Conservation (phyloP, 2,113 vertebrate species). For the Siphamia tubifer region DNA sequence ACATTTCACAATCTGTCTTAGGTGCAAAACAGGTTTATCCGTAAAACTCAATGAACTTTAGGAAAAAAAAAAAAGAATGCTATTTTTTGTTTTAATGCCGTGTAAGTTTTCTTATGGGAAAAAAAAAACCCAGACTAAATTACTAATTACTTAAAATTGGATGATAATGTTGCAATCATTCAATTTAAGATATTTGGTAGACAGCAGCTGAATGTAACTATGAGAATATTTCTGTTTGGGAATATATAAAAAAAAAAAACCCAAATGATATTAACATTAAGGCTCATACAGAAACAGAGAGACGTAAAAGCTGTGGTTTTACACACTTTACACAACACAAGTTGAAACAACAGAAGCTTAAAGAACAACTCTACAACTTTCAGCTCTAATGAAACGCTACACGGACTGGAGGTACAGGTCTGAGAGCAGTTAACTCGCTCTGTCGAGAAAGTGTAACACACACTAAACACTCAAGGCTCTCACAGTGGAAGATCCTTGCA, state of each 20-base stretch:
- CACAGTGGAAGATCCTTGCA: background rate
- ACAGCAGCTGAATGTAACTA: conserved; percentile 33
- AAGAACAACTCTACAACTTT: conserved; percentile 16
- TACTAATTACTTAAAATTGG: background rate
- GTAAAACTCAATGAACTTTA: background rate
- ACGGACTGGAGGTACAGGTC: conserved; percentile 11
- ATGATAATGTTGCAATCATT: background rate
- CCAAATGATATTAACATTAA: conserved; percentile 31
- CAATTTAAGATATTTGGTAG: conserved; percentile 20
- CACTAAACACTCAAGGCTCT: conserved; percentile 7
- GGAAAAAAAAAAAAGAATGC: background rate
- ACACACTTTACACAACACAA: conserved; percentile 22
- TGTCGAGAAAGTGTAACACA: conserved; percentile 6
- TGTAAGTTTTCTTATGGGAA: background rate
- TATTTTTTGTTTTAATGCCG: conserved; percentile 3
- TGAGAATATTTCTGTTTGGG: conserved; percentile 1
- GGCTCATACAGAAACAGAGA: conserved; percentile 21
- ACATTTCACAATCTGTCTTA: conserved; percentile 38
- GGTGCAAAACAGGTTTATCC: conserved; percentile 1
- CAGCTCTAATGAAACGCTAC: conserved; percentile 24
- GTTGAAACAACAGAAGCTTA: conserved; percentile 15
- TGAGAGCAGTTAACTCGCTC: conserved; percentile 38
- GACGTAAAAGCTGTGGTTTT: conserved; percentile 2
- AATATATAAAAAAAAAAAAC: conserved; percentile 1
- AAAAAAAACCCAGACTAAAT: conserved; percentile 17